These are phyloP conservation scores for Torymus tubicola DNA, from an alignment of 2,888 invertebrate genomes.

Conservation along the genomic window DNA sequence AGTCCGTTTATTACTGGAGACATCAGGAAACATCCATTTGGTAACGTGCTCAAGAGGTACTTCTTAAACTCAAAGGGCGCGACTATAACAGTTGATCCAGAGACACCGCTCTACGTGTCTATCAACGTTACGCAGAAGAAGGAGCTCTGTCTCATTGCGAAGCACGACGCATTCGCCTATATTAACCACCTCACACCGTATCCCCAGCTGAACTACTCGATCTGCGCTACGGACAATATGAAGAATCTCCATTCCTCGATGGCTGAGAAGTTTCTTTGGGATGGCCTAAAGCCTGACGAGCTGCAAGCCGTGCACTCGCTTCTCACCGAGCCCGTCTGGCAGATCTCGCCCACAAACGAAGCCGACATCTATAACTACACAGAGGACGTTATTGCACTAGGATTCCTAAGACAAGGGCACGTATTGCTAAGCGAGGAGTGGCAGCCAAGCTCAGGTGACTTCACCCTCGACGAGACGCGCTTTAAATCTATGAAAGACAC, in stretches of 20 bases:
- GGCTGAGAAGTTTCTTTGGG: slow-evolving; percentile 89
- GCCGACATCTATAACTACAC: slow-evolving; percentile 88
- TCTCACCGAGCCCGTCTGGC: slow-evolving; percentile 91
- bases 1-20: slow-evolving; percentile 91
- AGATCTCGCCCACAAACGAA: slow-evolving; percentile 85
- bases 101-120: slow-evolving; percentile 88
- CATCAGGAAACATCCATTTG: slow-evolving; percentile 85
- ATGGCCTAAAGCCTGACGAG: slow-evolving; percentile 88
- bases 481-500: slow-evolving; percentile 88
- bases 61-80: slow-evolving; percentile 92
- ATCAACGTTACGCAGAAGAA: slow-evolving; percentile 80
- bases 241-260: slow-evolving; percentile 86
- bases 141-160: slow-evolving; percentile 86
- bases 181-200: slow-evolving; percentile 83
- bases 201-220: slow-evolving; percentile 88
- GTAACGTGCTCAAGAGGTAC: slow-evolving; percentile 89
- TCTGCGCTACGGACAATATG: slow-evolving; percentile 90
- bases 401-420: slow-evolving; percentile 87
- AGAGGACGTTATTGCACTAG: slow-evolving; percentile 87
- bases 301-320: slow-evolving; percentile 85
- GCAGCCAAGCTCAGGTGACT: slow-evolving; percentile 91
- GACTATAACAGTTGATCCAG: slow-evolving; percentile 86
- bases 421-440: slow-evolving; percentile 89
- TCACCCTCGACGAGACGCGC: slow-evolving; percentile 86
- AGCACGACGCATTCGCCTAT: slow-evolving; percentile 88